Base-by-base conservation (phyloP, 2,888 invertebrate genomes). In the Prosopocoilus inquinatus region DNA sequence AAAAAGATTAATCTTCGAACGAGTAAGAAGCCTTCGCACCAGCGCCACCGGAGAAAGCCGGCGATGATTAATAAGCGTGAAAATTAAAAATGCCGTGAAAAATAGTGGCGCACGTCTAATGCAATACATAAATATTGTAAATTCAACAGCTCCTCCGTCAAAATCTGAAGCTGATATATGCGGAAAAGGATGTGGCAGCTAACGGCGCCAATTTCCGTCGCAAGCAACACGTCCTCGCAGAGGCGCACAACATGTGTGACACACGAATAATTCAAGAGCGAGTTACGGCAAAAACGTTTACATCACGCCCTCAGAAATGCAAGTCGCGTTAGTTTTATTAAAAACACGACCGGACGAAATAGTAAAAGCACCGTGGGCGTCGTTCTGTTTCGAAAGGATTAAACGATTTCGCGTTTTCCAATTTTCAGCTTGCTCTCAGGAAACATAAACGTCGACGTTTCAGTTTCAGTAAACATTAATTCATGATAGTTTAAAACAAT, bases 201-300 rank as follows among this genome's bases (percentile, higher is more conserved):
- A 68, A 66, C 70, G 67, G 64, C 66, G 65, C 63, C 72, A 70
- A 71, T 71, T 72, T 72, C 71, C 72, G 66, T 60, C 46, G 36
- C 53, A 13, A 13, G 28, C 43, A 41, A 41, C 41, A 41, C 41
- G 41, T 41, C 16, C 13, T 16, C 12, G 15, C 16, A 13, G 9
- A 13, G 36, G 12, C 36, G 36, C 16, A 16, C 12, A 41, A 41
- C 41, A 41, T 16, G 41, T 41, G 41, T 16, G 9, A 41, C 41
- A 15, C 41, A 41, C 13, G 41, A 41, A 41, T 41, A 15, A 16
- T 41, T 41, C 41, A 11, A 9, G 3, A 11, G 9, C 15, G 15
- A 41, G 9, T 9, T 9, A 9, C 16, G 13, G 13, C 41, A 41
- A 9, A 41, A 41, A 9, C 9, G 41, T 15, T 41, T 41, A 41